Base-by-base conservation (phyloP, 2,888 invertebrate genomes). In the Pachydiplax longipennis region DNA sequence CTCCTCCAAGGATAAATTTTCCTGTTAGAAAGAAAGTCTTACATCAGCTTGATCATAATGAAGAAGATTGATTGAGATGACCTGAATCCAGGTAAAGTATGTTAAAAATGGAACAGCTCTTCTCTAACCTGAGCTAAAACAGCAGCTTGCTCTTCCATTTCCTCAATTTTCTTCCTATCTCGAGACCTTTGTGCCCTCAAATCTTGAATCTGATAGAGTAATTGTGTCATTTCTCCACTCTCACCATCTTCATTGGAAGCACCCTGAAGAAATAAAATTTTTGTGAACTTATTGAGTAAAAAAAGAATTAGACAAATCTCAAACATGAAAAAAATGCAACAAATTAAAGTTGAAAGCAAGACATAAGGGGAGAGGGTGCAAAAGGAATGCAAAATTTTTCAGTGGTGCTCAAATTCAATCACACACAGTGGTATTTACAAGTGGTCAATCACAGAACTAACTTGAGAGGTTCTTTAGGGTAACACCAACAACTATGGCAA, bases 121-220 rank as follows among this genome's bases (percentile, higher is more conserved):
- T 80, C 58, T 82, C 90, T 65, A 5, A 92, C 92, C 91, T 92
- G 91, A 48, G 92, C 94, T 93, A 97, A 94, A 10, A 96, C 95
- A 48, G 96, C 95, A 91, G 98, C 93, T 93, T 97, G 97, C 93
- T 97, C 97, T 92, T 97, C 97, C 90, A 98, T 94, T 93, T 98
- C 97, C 0, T 95, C 95, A 40, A 96, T 96, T 92, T 96, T 95
- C 92, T 96, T 95, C 92, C 97, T 96, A 93, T 97, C 97, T 92
- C 96, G 95, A 80, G 96, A 94, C 92, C 96, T 95, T 83, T 96
- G 96, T 35, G 96, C 95, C 93, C 96, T 96, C 90, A 95, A 95
- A 92, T 97, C 96, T 92, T 97, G 95, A 92, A 97, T 94, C 93
- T 97, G 97, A 92, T 96, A 95, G 93, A 97, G 95, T 92, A 97